Conservation (phyloP, 2,888 invertebrate species). For the Cybosia mesomella region DNA sequence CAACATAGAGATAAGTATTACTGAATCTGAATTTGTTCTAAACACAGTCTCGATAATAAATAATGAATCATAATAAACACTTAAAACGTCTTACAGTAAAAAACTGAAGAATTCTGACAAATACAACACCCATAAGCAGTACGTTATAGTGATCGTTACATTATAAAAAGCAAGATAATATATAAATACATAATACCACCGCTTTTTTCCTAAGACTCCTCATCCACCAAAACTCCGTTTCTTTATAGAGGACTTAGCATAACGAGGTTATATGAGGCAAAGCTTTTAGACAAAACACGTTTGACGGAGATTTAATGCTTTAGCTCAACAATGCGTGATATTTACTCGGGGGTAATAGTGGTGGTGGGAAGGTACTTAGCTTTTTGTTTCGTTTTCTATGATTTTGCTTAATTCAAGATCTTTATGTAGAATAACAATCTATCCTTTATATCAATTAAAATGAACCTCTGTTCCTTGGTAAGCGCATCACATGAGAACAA, state of each 20-base stretch:
- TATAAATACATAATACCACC: not conserved
- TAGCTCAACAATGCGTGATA: slow-evolving; percentile 62
- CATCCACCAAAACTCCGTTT: slow-evolving; percentile 62
- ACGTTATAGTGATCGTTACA: not conserved
- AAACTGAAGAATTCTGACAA: not conserved
- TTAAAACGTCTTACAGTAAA: not conserved
- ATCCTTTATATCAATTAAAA: not conserved
- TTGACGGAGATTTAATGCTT: slow-evolving; percentile 65
- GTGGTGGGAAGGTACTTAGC: slow-evolving; percentile 17
- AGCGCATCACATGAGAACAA: no score
- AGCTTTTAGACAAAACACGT: slow-evolving; percentile 79
- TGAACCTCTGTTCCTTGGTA: not conserved
- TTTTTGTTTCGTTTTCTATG: slow-evolving; percentile 18
- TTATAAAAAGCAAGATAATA: not conserved
- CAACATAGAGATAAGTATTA: no score
- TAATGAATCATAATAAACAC: no score
- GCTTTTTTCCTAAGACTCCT: slow-evolving; percentile 46
- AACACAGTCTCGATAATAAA: no score
- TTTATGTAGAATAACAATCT: not conserved
- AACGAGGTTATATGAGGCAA: slow-evolving; percentile 73
- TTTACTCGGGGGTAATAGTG: slow-evolving; percentile 60
- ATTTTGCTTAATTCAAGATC: not conserved
- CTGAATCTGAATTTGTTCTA: no score
- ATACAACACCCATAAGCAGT: not conserved
- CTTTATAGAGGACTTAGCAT: slow-evolving; percentile 68